Conservation (phyloP, 2,113 vertebrate genomes). For the Xenus cinereus region DNA sequence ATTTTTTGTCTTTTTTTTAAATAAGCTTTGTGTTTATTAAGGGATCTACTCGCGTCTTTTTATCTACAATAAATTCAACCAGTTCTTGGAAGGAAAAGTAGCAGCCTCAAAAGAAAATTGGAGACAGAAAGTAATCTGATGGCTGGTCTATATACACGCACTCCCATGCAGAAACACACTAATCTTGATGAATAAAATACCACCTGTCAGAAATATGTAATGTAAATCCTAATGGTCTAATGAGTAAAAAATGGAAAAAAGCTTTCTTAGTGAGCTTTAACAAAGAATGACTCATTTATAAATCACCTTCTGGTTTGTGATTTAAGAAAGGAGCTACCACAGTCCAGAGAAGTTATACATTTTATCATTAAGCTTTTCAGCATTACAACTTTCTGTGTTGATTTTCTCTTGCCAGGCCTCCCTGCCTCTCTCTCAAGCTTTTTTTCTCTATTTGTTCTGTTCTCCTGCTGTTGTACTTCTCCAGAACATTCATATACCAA, state of each 20-base stretch:
- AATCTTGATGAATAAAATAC: neutral
- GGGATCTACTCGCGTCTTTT: neutral
- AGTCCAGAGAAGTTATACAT: neutral
- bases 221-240: neutral
- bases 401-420: neutral
- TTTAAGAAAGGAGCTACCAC: neutral
- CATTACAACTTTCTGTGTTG: neutral
- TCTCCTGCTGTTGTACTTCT: neutral
- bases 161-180: neutral
- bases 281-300: neutral
- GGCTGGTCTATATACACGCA: accelerated
- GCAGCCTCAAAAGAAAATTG: neutral
- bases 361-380: neutral
- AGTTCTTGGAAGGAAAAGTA: neutral
- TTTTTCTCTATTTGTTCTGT: neutral
- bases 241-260: neutral
- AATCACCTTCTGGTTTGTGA: neutral
- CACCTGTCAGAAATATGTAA: neutral
- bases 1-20: neutral
- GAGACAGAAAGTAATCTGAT: neutral
- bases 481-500: neutral
- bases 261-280: neutral
- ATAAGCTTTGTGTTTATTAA: neutral
- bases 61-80: neutral
- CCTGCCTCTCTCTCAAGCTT: neutral